phyloP scores from a whole-genome alignment of 1,140 invertebrate species.

The Pteromalus puparum region DNA sequence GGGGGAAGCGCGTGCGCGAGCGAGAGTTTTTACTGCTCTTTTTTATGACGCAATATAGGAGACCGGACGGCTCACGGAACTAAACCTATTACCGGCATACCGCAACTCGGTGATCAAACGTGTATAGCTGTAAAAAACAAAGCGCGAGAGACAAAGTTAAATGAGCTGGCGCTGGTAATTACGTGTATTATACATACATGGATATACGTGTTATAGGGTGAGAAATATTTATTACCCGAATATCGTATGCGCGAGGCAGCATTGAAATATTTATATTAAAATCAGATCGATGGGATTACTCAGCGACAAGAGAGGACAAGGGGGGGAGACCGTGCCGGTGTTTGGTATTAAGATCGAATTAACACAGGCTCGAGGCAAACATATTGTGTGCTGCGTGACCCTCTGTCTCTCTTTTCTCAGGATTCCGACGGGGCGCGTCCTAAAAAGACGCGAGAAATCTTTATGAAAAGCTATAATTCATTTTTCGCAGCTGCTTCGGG shows the following conservation, averaged over 20 bases:
- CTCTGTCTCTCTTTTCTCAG: not conserved
- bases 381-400: conserved; percentile 20
- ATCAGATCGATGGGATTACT: conserved; percentile 38
- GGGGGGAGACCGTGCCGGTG: not conserved
- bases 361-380: conserved; percentile 39
- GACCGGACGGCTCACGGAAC: conserved; percentile 54
- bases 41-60: conserved; percentile 65
- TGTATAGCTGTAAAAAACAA: conserved; percentile 60
- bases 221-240: too few species aligned
- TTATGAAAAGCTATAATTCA: conserved; percentile 53
- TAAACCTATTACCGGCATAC: conserved; percentile 64
- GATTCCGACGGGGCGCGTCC: not conserved
- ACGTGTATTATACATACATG: conserved; percentile 15
- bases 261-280: conserved; percentile 36
- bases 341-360: conserved; percentile 44
- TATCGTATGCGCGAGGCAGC: too few species aligned
- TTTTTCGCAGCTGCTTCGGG: conserved; percentile 48
- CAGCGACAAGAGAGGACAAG: not conserved
- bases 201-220: not conserved
- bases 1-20: not conserved
- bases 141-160: conserved; percentile 63
- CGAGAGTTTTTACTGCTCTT: conserved; percentile 62
- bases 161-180: conserved; percentile 62
- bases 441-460: conserved; percentile 46
- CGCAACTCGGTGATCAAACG: conserved; percentile 63